These are phyloP conservation scores for Mormoops blainvillei DNA, from an alignment of 2,113 vertebrate genomes.

Conservation along the genomic window DNA sequence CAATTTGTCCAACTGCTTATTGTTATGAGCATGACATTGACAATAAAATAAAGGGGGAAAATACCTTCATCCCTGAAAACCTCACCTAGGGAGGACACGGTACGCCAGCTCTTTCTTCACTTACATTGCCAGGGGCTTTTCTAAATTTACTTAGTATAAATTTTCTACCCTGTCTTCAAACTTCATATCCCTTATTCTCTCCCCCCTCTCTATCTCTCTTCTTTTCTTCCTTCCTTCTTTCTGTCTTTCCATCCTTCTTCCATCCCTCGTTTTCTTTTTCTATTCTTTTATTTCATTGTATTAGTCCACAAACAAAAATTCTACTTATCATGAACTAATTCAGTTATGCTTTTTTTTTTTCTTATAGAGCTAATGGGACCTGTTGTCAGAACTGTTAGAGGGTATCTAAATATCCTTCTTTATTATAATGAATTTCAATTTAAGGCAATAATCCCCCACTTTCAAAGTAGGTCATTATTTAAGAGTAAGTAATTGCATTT, in stretches of 20 bases:
- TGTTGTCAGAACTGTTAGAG: not conserved
- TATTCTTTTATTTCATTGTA: not conserved
- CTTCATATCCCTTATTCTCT: not conserved
- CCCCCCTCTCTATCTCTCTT: rapidly evolving
- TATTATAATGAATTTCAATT: not conserved
- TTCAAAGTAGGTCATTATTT: not conserved
- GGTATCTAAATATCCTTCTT: not conserved
- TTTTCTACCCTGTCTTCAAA: not conserved
- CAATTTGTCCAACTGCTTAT: slow-evolving; percentile 75
- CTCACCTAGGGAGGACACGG: slow-evolving; percentile 25
- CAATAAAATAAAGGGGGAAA: slow-evolving; percentile 53
- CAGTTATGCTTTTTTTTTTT: not conserved
- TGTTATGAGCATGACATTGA: slow-evolving; percentile 63
- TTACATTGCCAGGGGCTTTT: slow-evolving; percentile 42
- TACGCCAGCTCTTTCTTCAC: slow-evolving; percentile 50
- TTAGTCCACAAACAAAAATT: not conserved
- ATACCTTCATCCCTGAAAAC: slow-evolving; percentile 41
- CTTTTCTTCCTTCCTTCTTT: not conserved
- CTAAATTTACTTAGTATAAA: not conserved
- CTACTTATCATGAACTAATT: not conserved
- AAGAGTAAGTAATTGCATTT: not conserved
- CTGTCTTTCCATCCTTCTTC: not conserved
- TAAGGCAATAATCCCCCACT: not conserved
- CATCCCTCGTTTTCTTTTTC: not conserved
- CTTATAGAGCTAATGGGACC: not conserved